Evolutionary conservation across 2,888 invertebrate species (phyloP).

Genomic region (Rhagophthalmus giganteus): DNA sequence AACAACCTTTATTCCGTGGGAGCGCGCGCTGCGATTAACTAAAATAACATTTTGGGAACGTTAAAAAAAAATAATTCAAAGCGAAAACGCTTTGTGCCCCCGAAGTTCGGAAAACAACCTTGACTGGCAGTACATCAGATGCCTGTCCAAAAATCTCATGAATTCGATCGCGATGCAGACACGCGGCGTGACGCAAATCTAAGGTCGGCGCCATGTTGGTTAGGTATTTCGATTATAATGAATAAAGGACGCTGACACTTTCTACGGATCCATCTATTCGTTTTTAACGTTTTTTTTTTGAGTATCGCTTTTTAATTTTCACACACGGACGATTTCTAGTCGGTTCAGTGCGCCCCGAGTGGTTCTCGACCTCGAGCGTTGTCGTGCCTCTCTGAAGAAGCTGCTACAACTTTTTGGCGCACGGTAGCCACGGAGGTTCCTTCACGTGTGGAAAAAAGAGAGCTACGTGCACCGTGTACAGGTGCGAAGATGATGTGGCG

Average conservation of each 20-base stretch:
- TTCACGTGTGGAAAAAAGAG: constrained; percentile 12
- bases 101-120: background rate
- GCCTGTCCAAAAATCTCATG: background rate
- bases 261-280: no score
- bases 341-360: background rate
- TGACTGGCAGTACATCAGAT: background rate
- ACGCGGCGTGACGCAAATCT: background rate
- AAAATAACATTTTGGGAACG: background rate
- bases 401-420: background rate
- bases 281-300: no score
- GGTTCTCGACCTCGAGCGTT: background rate
- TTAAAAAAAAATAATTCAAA: background rate
- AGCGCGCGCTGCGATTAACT: no score
- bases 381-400: background rate
- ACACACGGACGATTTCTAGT: background rate
- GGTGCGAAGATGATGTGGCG: constrained; percentile 34
- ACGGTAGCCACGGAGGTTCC: background rate
- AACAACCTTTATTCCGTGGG: no score
- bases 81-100: background rate
- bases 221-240: background rate
- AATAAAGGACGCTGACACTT: background rate
- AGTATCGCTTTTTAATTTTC: no score
- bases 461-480: constrained; percentile 19
- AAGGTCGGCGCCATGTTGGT: background rate
- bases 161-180: background rate